Evolutionary conservation across 1,140 invertebrate species (phyloP).

Genomic region (Atopsyche davidsoni): DNA sequence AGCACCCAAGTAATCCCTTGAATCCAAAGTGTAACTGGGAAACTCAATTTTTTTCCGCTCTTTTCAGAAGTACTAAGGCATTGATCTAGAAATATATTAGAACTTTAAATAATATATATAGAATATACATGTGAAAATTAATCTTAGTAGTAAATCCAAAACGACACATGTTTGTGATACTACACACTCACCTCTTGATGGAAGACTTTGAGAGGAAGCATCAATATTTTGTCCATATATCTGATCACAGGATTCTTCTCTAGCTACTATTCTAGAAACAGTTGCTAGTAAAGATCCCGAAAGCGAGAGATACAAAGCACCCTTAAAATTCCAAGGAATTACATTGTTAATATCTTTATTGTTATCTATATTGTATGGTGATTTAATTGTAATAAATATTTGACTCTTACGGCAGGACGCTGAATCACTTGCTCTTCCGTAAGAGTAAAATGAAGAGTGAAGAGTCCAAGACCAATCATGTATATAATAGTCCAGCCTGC

Average conservation of each 20-base stretch:
- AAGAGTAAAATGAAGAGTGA: slow-evolving; percentile 50
- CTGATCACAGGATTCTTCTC: slow-evolving; percentile 9
- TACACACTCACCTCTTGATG: too few relatives aligned
- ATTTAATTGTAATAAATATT: neutral
- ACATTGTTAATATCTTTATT: neutral
- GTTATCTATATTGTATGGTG: neutral
- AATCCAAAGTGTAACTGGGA: slow-evolving; percentile 42
- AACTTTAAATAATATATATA: too few relatives aligned
- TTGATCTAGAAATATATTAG: too few relatives aligned
- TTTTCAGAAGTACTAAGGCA: too few relatives aligned
- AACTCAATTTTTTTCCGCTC: slow-evolving; percentile 28
- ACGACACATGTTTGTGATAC: too few relatives aligned
- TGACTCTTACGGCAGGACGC: slow-evolving; percentile 7
- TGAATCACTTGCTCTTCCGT: slow-evolving; percentile 17
- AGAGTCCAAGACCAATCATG: slow-evolving; percentile 47
- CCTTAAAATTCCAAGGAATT: slow-evolving; percentile 6
- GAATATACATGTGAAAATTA: too few relatives aligned
- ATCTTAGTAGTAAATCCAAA: too few relatives aligned
- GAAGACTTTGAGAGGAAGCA: neutral
- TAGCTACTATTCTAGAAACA: slow-evolving; percentile 45
- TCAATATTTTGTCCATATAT: neutral
- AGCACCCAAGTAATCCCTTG: slow-evolving; percentile 42
- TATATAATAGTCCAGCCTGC: slow-evolving; percentile 53
- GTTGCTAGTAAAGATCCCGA: slow-evolving; percentile 43
- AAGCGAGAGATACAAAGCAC: slow-evolving; percentile 22